Conservation (phyloP, 2,113 vertebrate species). For the Corvus moneduloides region DNA sequence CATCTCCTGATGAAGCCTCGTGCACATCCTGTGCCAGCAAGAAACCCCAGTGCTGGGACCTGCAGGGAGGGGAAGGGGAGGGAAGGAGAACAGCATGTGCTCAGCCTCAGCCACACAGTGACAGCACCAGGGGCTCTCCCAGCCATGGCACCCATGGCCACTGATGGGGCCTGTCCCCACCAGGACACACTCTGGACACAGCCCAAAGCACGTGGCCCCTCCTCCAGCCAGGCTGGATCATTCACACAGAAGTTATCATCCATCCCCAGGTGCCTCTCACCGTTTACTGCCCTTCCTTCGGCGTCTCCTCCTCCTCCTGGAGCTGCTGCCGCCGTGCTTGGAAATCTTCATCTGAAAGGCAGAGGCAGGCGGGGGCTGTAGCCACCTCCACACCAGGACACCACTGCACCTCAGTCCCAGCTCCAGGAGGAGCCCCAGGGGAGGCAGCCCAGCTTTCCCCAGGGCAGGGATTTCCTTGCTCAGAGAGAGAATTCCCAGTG, state of each 20-base stretch:
- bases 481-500: not conserved
- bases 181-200: accelerated
- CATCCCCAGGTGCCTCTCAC: constrained; percentile 64
- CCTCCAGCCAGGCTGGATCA: not conserved
- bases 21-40: constrained; percentile 23
- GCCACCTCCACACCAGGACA: not conserved
- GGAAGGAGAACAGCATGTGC: not conserved
- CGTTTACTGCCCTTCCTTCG: constrained; percentile 81
- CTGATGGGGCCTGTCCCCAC: not conserved
- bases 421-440: not conserved
- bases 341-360: constrained; percentile 83
- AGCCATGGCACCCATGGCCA: not conserved
- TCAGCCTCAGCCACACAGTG: not conserved
- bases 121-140: not conserved
- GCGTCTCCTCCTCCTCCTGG: constrained; percentile 76
- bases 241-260: accelerated
- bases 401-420: accelerated
- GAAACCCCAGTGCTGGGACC: constrained; percentile 35
- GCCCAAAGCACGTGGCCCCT: not conserved
- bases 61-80: not conserved
- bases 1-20: constrained; percentile 1
- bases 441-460: not conserved
- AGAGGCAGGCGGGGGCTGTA: not conserved
- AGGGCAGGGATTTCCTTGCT: not conserved
- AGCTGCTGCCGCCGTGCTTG: constrained; percentile 70